Percentiles rank a stretch among this genome's conserved stretches.
Conservation (phyloP, 2,888 invertebrate species). For the Notocelia uddmanniana region DNA sequence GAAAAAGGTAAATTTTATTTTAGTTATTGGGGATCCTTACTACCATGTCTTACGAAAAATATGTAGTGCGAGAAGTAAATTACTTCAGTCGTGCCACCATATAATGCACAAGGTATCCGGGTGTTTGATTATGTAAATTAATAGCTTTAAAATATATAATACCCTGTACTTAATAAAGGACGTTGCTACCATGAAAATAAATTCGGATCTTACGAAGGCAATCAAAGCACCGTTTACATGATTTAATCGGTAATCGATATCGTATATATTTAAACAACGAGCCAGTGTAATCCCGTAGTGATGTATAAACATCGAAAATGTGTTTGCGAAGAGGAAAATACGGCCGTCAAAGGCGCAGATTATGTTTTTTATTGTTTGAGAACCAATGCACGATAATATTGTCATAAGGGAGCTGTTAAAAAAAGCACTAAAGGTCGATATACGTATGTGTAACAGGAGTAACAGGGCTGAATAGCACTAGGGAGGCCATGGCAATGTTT, state of each 20-base stretch:
- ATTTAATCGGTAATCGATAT: slow-evolving; percentile 25
- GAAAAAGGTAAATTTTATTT: too few relatives aligned
- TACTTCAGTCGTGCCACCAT: too few relatives aligned
- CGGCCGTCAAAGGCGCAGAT: neutral
- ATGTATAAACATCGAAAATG: slow-evolving; percentile 19
- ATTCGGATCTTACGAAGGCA: slow-evolving; percentile 8
- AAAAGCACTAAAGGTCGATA: neutral
- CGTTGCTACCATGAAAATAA: slow-evolving; percentile 2
- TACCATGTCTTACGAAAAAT: too few relatives aligned
- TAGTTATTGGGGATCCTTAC: too few relatives aligned
- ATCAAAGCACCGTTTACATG: slow-evolving; percentile 28
- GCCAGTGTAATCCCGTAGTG: slow-evolving; percentile 4
- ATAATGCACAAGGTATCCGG: neutral
- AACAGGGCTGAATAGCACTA: neutral
- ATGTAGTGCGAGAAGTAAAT: too few relatives aligned
- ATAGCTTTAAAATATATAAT: slow-evolving; percentile 1
- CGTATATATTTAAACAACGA: slow-evolving; percentile 27
- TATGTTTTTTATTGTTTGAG: slow-evolving; percentile 10
- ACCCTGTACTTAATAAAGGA: slow-evolving; percentile 3
- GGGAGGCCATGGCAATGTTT: neutral
- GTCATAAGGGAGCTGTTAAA: slow-evolving; percentile 6
- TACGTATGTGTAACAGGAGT: neutral
- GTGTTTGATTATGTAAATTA: neutral
- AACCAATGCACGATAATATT: slow-evolving; percentile 9
- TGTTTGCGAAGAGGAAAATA: slow-evolving; percentile 20